A percentile compares a stretch with the other conserved stretches of the same genome.
These are phyloP conservation scores for Teleogryllus oceanicus DNA, from an alignment of 2,888 invertebrate species.

Conservation along the genomic window DNA sequence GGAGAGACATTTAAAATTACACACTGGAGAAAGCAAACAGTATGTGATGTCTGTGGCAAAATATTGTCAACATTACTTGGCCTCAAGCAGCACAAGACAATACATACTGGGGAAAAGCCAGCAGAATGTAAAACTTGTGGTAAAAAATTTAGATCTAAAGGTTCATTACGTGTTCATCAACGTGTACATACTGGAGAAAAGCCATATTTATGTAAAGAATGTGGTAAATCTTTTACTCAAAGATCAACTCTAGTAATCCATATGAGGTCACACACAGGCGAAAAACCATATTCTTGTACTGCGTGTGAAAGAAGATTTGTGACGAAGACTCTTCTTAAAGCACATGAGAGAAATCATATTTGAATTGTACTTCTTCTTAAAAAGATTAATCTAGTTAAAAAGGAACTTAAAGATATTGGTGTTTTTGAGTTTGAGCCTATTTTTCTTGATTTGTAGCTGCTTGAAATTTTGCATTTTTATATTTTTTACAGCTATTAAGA, in stretches of 20 bases:
- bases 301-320: conserved; percentile 61
- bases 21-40: conserved; percentile 3
- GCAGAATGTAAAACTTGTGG: conserved; percentile 27
- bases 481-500: too few relatives aligned
- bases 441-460: too few relatives aligned
- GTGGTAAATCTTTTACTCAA: conserved; percentile 46
- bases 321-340: conserved; percentile 59
- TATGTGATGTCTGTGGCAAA: conserved; percentile 27
- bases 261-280: conserved; percentile 59
- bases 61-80: background rate
- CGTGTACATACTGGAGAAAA: conserved; percentile 30
- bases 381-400: too few relatives aligned
- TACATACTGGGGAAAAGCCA: conserved; percentile 25
- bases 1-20: background rate
- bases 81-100: conserved; percentile 19
- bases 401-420: too few relatives aligned
- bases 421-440: too few relatives aligned
- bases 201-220: background rate
- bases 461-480: too few relatives aligned
- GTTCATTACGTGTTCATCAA: conserved; percentile 18
- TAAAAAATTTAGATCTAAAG: conserved; percentile 18
- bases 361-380: background rate
- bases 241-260: conserved; percentile 60
- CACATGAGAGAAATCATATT: conserved; percentile 51
- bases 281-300: conserved; percentile 57